phyloP scores from a whole-genome alignment of 2,888 invertebrate species.

The Drosophila maculinotata region DNA sequence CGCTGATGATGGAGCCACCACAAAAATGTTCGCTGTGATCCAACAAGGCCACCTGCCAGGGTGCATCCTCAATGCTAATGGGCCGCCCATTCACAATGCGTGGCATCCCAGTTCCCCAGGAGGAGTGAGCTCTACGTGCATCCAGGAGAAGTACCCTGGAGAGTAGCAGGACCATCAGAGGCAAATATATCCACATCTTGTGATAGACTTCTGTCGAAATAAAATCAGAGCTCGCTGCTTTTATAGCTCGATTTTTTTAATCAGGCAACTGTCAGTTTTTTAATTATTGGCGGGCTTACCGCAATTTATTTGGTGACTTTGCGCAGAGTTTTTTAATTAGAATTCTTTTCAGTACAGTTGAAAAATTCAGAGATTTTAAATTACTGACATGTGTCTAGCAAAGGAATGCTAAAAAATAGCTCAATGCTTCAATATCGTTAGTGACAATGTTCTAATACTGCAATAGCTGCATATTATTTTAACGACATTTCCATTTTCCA shows the following conservation, averaged over 20 bases:
- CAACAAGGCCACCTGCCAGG: conserved; percentile 21
- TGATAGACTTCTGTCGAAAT: not conserved
- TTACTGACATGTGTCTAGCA: not conserved
- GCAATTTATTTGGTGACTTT: not conserved
- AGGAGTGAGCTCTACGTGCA: not conserved
- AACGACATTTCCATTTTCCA: conserved; percentile 54
- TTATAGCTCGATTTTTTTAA: not conserved
- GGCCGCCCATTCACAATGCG: conserved; percentile 17
- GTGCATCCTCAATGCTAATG: conserved; percentile 4
- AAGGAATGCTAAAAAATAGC: not conserved
- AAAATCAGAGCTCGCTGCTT: not conserved
- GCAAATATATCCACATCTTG: conserved; percentile 7
- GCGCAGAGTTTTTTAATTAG: not conserved
- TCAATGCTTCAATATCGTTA: not conserved
- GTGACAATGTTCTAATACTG: too few relatives aligned
- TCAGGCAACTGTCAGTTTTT: not conserved
- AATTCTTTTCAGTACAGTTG: not conserved
- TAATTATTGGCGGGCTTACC: conserved; percentile 13
- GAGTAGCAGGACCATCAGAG: not conserved
- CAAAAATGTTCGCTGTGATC: conserved; percentile 1
- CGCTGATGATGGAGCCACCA: conserved; percentile 15
- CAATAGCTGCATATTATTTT: conserved; percentile 21
- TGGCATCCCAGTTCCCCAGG: not conserved
- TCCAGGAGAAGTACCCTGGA: not conserved
- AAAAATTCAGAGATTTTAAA: not conserved